Evolutionary conservation across 2,888 invertebrate species (phyloP).

Genomic region (Acanthacorydalis orientalis): DNA sequence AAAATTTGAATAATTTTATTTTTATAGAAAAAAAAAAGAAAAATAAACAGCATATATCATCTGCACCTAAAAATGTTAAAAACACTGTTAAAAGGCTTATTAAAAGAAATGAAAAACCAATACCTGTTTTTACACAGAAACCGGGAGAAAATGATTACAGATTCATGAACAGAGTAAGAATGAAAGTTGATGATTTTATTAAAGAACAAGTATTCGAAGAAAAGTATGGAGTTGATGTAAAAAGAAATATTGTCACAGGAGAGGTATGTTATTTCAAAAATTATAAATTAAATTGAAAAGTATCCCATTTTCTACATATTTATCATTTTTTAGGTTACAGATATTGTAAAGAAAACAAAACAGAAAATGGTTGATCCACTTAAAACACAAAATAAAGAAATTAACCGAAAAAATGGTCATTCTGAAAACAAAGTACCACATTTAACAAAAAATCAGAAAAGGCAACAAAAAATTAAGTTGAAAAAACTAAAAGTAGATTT

Average conservation of each 20-base stretch:
- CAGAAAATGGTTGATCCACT: slow-evolving; percentile 34
- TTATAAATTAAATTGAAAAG: neutral
- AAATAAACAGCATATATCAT: slow-evolving; percentile 7
- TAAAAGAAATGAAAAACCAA: slow-evolving; percentile 25
- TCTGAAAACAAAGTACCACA: slow-evolving; percentile 16
- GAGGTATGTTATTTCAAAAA: slow-evolving; percentile 14
- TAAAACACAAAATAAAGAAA: slow-evolving; percentile 22
- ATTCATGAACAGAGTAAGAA: slow-evolving; percentile 48
- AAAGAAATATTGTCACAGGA: slow-evolving; percentile 34
- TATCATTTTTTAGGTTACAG: slow-evolving; percentile 19
- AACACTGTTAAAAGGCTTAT: slow-evolving; percentile 9
- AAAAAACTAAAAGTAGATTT: slow-evolving; percentile 26
- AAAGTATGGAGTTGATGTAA: slow-evolving; percentile 40
- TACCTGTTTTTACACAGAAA: slow-evolving; percentile 37
- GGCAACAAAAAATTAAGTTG: slow-evolving; percentile 29
- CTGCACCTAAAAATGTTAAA: slow-evolving; percentile 8
- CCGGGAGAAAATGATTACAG: slow-evolving; percentile 42
- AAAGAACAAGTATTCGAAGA: slow-evolving; percentile 42
- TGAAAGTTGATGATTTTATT: slow-evolving; percentile 41
- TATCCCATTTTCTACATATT: neutral
- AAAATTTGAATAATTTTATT: slow-evolving; percentile 3
- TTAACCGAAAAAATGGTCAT: slow-evolving; percentile 21
- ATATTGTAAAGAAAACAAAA: slow-evolving; percentile 29
- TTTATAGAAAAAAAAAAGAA: slow-evolving; percentile 10
- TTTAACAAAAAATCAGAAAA: slow-evolving; percentile 35